phyloP scores from a whole-genome alignment of 2,113 vertebrate species.

The Cololabis saira region DNA sequence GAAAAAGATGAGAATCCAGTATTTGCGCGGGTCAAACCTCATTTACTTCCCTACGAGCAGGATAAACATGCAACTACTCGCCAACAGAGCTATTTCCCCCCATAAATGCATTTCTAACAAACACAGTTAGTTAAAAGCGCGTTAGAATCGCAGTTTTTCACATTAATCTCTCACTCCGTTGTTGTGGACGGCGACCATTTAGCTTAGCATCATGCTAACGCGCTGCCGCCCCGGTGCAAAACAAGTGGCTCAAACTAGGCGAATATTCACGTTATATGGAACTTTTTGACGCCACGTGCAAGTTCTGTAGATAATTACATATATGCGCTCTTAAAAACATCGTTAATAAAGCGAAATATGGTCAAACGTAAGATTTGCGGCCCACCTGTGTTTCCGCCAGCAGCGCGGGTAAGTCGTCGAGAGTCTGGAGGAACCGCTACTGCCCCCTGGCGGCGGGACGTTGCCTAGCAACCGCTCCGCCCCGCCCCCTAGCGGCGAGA shows the following conservation, averaged over 20 bases:
- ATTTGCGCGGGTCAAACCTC: too few species aligned
- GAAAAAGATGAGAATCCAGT: too few species aligned
- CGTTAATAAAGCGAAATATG: background rate
- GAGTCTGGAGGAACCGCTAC: conserved; percentile 21
- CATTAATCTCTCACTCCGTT: background rate
- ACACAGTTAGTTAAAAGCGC: background rate
- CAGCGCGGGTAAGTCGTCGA: conserved; percentile 61
- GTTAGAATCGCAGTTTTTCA: background rate
- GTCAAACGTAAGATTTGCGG: conserved; percentile 41
- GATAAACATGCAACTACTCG: too few species aligned
- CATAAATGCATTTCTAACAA: rapidly evolving
- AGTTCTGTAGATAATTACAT: rapidly evolving
- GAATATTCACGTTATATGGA: background rate
- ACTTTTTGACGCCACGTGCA: rapidly evolving
- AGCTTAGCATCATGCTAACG: conserved; percentile 36
- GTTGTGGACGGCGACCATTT: conserved; percentile 36
- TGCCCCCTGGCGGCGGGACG: conserved; percentile 42
- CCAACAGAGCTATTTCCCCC: too few species aligned
- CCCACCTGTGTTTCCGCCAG: conserved; percentile 70
- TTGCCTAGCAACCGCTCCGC: conserved; percentile 1
- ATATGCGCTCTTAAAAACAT: rapidly evolving
- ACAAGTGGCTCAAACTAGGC: background rate
- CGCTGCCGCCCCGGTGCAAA: conserved; percentile 3
- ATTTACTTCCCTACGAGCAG: too few species aligned
- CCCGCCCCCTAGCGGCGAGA: too few species aligned